Base-by-base conservation (phyloP, 1,140 invertebrate genomes). In the Ladona fulva region DNA sequence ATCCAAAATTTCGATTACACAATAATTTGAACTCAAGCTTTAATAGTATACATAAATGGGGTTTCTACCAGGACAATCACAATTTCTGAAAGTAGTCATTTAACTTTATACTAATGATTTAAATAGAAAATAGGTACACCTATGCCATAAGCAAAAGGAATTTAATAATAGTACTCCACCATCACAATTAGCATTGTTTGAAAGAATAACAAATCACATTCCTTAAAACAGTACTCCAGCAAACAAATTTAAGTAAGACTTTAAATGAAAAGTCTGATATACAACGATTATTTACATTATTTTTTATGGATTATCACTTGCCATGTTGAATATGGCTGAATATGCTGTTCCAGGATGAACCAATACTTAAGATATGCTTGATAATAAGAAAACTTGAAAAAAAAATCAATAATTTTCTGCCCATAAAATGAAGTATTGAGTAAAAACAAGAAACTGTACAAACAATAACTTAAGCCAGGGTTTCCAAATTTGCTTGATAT, bases 81-180 rank as follows among this genome's bases (percentile, higher is more conserved):
- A 16, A 66, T 66, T 66, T 19, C 14, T 66, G 52, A 16, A 22
- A 12, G 52, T 66, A 66, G 52, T 66, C 5, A 66, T 66, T 66
- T 66, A 66, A 66, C 1, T 66, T 66, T 22, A 66, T 19, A 66
- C n/a, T 19, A 66, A 66, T 11, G 5, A 66, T 19, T 19, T 16
- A 66, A 66, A 66, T 66, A 19, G 52, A 66, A 66, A 66, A 66
- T 66, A 22, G 52, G 52, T 66, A 66, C n/a, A 66, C 52, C 52
- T 66, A 66, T 66, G 52, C 52, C 52, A 66, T 22, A 66, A 66
- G 52, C 52, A 66, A 66, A 16, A 66, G 52, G 52, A 66, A 12
- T 66, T 66, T 3, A 66, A 66, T 6, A 19, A 66, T 8, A 66
- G 14, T 22, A 66, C 14, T 22, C 52, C n/a, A 66, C 52, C 52